These are phyloP conservation scores for Holotrichia oblita DNA, from an alignment of 1,140 invertebrate genomes.

Conservation along the genomic window DNA sequence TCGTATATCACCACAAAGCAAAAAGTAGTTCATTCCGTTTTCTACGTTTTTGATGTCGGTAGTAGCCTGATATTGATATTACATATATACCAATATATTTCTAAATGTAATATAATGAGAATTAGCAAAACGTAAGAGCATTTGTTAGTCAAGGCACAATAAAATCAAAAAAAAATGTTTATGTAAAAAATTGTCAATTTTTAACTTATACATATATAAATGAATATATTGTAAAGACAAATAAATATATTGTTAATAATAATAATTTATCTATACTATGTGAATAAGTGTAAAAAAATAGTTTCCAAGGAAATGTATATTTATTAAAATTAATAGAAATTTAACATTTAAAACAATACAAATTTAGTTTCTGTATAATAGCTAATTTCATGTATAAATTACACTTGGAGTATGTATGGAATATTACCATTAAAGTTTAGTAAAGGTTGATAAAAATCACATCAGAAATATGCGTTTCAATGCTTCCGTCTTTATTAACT, in stretches of 20 bases:
- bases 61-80: not conserved
- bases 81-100: not conserved
- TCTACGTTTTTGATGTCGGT: not conserved
- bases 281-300: constrained; percentile 27
- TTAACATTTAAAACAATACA: not conserved
- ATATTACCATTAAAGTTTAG: too few relatives aligned
- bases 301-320: constrained; percentile 1
- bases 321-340: not conserved
- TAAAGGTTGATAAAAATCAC: too few relatives aligned
- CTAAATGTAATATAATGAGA: constrained; percentile 10
- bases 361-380: too few relatives aligned
- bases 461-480: too few relatives aligned
- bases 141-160: constrained; percentile 46
- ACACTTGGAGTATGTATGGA: too few relatives aligned
- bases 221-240: constrained; percentile 19
- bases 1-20: constrained; percentile 26
- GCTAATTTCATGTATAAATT: too few relatives aligned
- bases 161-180: not conserved
- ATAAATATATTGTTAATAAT: constrained; percentile 15
- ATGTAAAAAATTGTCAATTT: constrained; percentile 33
- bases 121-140: constrained; percentile 36
- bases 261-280: constrained; percentile 5
- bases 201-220: constrained; percentile 19
- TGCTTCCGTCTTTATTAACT: too few relatives aligned
- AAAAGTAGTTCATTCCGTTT: not conserved